Percentiles rank a stretch among this genome's conserved stretches.
phyloP scores from a whole-genome alignment of 2,797 vertebrate species.

The Pipistrellus pygmaeus region DNA sequence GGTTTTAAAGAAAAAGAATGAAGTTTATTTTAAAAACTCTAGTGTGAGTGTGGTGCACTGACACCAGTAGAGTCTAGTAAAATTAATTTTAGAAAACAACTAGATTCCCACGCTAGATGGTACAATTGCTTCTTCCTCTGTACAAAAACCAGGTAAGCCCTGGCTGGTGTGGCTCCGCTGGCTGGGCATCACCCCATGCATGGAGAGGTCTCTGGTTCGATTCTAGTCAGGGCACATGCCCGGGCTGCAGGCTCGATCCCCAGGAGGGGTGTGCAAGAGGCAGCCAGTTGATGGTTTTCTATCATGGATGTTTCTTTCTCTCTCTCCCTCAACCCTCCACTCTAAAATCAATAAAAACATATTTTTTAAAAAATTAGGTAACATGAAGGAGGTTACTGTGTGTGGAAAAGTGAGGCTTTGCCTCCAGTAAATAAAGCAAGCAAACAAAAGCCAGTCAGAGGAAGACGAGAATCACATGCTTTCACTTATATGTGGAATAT shows the following conservation, averaged over 20 bases:
- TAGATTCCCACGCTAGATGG: conserved; percentile 3
- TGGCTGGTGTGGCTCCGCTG: background rate
- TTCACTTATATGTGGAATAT: no score
- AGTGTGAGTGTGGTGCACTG: background rate
- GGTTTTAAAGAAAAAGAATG: background rate
- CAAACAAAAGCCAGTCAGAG: background rate
- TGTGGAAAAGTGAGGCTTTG: conserved; percentile 9
- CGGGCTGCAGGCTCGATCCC: background rate
- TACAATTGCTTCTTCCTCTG: background rate
- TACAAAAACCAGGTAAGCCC: background rate
- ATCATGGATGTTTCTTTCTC: background rate
- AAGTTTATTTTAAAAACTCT: conserved; percentile 24
- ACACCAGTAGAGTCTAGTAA: conserved; percentile 29
- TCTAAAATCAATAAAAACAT: background rate
- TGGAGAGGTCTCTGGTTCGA: background rate
- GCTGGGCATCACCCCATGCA: background rate
- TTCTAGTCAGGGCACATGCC: background rate
- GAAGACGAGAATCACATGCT: no score
- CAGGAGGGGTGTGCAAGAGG: background rate
- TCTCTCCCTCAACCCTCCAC: background rate
- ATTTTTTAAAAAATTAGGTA: background rate
- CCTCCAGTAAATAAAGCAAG: conserved; percentile 31
- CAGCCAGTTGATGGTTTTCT: background rate
- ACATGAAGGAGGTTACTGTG: background rate
- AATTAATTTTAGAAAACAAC: conserved; percentile 54